Evolutionary conservation across 2,113 vertebrate genomes (phyloP).

Genomic region (Heterochromis multidens): DNA sequence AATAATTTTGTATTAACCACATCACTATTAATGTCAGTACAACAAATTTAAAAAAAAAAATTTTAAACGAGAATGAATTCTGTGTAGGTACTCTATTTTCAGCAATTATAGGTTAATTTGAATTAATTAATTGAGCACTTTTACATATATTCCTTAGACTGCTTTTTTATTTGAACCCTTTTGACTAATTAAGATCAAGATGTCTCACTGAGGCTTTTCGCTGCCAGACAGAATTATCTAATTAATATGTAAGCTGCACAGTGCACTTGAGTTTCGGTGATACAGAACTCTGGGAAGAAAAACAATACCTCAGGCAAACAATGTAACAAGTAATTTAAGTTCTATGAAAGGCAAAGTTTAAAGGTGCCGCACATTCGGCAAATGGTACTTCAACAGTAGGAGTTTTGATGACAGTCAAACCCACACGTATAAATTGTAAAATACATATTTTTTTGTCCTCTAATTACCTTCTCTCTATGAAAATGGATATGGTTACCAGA

Average conservation of each 20-base stretch:
- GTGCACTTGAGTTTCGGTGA: constrained; percentile 17
- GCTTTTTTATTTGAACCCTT: constrained; percentile 35
- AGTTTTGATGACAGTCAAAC: neutral
- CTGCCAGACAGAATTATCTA: constrained; percentile 72
- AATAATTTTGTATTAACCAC: neutral
- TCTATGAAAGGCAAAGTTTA: constrained; percentile 74
- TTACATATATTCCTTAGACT: neutral
- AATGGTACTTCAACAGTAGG: constrained; percentile 13
- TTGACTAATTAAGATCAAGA: constrained; percentile 34
- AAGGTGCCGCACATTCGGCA: neutral
- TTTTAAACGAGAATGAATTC: neutral
- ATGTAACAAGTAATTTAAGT: constrained; percentile 60
- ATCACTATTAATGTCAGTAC: neutral
- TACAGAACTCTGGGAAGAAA: neutral
- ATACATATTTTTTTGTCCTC: neutral
- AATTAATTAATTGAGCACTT: constrained; percentile 11
- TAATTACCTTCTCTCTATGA: neutral
- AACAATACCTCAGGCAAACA: neutral
- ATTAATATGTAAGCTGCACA: constrained; percentile 75
- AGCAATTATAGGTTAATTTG: neutral
- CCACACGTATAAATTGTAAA: neutral
- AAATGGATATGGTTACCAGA: neutral
- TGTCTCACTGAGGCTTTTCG: constrained; percentile 48
- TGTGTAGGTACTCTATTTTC: neutral
- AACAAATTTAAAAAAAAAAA: neutral